Conservation (phyloP, 2,113 vertebrate species). For the Callaeas wilsoni region DNA sequence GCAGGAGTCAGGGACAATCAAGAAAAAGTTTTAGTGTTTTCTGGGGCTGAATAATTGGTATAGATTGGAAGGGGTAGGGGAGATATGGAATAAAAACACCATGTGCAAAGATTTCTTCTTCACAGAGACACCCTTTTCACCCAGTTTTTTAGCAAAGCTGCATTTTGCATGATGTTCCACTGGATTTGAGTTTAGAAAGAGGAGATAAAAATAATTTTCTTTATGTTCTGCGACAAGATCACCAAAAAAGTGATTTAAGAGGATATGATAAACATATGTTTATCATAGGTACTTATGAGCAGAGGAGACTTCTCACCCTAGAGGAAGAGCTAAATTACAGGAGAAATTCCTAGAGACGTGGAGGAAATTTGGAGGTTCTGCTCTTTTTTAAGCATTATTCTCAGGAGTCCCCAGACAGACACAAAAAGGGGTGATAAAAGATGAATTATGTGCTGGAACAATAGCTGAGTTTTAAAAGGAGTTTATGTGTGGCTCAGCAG, state of each 20-base stretch:
- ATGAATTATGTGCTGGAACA: neutral
- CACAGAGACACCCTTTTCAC: neutral
- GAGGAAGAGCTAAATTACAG: neutral
- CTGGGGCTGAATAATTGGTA: neutral
- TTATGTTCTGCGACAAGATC: neutral
- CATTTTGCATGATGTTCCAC: neutral
- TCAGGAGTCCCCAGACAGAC: neutral
- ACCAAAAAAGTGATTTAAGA: neutral
- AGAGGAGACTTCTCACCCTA: neutral
- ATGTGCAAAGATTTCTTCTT: neutral
- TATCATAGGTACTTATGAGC: neutral
- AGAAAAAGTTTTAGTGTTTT: neutral
- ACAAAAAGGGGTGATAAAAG: neutral
- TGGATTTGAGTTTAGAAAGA: neutral
- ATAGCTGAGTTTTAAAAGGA: neutral
- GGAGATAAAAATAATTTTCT: neutral
- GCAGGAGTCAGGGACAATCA: neutral
- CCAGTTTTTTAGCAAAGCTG: neutral
- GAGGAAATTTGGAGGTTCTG: neutral
- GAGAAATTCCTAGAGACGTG: neutral
- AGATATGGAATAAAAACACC: neutral
- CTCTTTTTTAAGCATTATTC: neutral
- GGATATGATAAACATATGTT: neutral
- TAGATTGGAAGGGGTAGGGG: neutral
- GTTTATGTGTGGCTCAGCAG: neutral